A percentile compares a stretch with the other conserved stretches of the same genome.
phyloP scores from a whole-genome alignment of 2,113 vertebrate genomes.

The Clinocottus analis region DNA sequence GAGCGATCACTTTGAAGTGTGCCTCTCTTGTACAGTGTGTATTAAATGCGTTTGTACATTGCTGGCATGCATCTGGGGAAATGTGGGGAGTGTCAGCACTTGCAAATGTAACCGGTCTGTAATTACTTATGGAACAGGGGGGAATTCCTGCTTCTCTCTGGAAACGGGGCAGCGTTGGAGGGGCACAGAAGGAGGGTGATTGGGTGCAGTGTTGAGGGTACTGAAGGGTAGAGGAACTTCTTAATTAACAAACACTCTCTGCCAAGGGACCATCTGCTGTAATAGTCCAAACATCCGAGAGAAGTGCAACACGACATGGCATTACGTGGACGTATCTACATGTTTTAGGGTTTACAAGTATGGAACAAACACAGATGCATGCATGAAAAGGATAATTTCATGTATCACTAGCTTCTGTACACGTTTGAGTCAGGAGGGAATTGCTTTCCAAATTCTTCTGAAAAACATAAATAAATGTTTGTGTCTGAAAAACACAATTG shows the following conservation, averaged over 20 bases:
- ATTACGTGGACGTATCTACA: conserved; percentile 18
- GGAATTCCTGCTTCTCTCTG: conserved; percentile 61
- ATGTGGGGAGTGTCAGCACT: conserved; percentile 59
- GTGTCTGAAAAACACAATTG: conserved; percentile 43
- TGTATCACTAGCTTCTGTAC: conserved; percentile 16
- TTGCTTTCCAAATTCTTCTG: conserved; percentile 22
- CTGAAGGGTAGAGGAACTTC: conserved; percentile 70
- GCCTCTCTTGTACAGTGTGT: neutral
- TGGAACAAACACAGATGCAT: neutral
- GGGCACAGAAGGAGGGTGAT: conserved; percentile 68
- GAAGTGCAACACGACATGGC: conserved; percentile 31
- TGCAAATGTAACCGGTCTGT: conserved; percentile 56
- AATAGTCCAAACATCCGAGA: conserved; percentile 58
- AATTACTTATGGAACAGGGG: conserved; percentile 66
- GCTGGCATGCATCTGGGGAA: conserved; percentile 45
- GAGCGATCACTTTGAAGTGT: neutral
- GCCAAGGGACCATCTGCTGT: conserved; percentile 74
- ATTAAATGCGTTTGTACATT: conserved; percentile 36
- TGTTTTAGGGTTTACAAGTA: conserved; percentile 26
- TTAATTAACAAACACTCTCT: conserved; percentile 76
- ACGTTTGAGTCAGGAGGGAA: conserved; percentile 5
- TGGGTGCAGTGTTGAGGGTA: conserved; percentile 58
- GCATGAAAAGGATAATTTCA: conserved; percentile 14
- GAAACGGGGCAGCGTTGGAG: conserved; percentile 45
- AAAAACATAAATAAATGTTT: conserved; percentile 44